Evolutionary conservation across 2,797 vertebrate genomes (phyloP).

Genomic region (Coregonus ussuriensis): DNA sequence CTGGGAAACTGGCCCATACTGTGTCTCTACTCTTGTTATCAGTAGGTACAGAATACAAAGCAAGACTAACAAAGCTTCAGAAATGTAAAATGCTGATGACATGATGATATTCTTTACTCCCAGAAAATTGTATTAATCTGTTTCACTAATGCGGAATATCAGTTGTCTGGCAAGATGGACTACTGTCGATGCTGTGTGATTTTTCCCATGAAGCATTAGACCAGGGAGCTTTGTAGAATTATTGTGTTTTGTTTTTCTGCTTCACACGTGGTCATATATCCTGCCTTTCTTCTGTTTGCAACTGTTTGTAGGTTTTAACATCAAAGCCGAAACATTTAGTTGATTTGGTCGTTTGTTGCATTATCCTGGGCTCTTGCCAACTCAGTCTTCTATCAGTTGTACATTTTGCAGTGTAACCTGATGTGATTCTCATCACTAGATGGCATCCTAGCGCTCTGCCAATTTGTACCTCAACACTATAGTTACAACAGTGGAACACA

Average conservation of each 20-base stretch:
- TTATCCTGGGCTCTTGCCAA: constrained; percentile 61
- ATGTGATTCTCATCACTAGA: constrained; percentile 49
- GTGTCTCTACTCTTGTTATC: not conserved
- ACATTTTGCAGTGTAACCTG: not conserved
- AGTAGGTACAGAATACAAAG: too few species aligned
- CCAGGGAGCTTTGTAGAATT: too few species aligned
- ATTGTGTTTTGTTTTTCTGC: too few species aligned
- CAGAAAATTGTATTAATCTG: too few species aligned
- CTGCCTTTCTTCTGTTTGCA: not conserved
- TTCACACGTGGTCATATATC: too few species aligned
- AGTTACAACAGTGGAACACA: not conserved
- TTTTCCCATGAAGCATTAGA: too few species aligned
- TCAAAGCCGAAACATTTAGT: constrained; percentile 28
- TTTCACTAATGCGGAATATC: too few species aligned
- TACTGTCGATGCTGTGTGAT: too few species aligned
- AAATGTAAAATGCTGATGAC: too few species aligned
- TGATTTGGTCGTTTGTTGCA: constrained; percentile 55
- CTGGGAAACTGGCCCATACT: not conserved
- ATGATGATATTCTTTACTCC: too few species aligned
- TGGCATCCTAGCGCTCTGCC: constrained; percentile 39
- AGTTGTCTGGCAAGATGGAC: too few species aligned
- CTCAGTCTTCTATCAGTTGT: constrained; percentile 21
- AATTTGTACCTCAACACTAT: not conserved
- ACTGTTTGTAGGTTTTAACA: not conserved
- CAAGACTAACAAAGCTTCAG: too few species aligned